phyloP scores from a whole-genome alignment of 2,113 vertebrate species.

The Podarcis raffonei region DNA sequence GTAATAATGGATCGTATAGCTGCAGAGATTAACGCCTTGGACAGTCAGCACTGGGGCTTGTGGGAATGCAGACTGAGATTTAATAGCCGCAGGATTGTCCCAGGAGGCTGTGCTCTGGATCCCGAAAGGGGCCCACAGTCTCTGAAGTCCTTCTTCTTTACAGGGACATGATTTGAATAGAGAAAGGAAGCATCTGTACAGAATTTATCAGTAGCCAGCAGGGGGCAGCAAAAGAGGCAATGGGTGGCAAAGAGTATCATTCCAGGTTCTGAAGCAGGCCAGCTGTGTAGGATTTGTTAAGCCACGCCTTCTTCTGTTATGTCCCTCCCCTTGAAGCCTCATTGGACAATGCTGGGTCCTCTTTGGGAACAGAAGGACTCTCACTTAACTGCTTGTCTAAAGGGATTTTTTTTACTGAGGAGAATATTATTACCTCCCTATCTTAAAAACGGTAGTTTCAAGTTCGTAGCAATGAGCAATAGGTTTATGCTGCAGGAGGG shows the following conservation, averaged over 20 bases:
- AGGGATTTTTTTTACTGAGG: not conserved
- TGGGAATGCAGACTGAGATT: conserved; percentile 1
- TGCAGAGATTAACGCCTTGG: conserved; percentile 7
- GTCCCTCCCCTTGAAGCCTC: not conserved
- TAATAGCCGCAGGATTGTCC: not conserved
- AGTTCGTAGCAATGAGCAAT: not conserved
- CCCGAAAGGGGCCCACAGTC: not conserved
- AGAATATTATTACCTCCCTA: not conserved
- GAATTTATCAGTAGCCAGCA: not conserved
- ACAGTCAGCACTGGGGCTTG: not conserved
- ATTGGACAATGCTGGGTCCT: not conserved
- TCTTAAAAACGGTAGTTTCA: not conserved
- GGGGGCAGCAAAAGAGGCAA: not conserved
- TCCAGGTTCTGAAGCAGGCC: not conserved
- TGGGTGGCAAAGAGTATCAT: not conserved
- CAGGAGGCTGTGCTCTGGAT: not conserved
- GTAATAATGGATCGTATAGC: conserved; percentile 8
- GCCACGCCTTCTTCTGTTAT: not conserved
- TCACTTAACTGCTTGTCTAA: not conserved
- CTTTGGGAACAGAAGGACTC: not conserved
- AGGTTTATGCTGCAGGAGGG: not conserved
- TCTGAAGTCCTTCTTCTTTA: not conserved
- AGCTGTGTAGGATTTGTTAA: not conserved
- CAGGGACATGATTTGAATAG: not conserved
- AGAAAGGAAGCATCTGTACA: not conserved